Evolutionary conservation across 37 sponge, comb jelly and placozoan species (phyloP).

Genomic region (Haliclona indistincta): DNA sequence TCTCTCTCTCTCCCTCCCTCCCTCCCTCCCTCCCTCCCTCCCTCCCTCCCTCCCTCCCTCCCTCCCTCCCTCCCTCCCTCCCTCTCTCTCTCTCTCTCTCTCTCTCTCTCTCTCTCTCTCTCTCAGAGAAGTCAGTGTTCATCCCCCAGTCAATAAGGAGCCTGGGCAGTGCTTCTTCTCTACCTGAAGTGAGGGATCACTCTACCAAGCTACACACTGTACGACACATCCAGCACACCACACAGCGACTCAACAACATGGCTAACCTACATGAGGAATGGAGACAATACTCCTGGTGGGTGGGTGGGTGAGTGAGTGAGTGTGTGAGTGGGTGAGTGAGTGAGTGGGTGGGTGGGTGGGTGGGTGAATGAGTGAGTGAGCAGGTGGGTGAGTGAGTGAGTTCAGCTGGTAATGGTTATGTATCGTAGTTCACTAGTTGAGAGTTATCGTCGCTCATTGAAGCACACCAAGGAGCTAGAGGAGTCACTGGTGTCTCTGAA

Average conservation of each 20-base stretch:
- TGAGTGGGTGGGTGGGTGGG: no score
- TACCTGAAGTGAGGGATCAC: constrained; percentile 17
- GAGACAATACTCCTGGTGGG: constrained; percentile 47
- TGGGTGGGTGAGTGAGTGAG: no score
- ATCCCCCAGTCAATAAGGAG: constrained; percentile 18
- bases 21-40: background rate
- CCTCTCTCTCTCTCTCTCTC: background rate
- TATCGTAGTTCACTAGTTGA: no score
- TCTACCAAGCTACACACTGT: constrained; percentile 30
- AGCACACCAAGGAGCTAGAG: no score
- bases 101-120: background rate
- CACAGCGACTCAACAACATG: constrained; percentile 6
- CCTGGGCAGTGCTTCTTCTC: constrained; percentile 48
- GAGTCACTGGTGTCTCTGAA: no score
- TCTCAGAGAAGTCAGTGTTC: background rate
- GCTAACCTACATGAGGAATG: constrained; percentile 40
- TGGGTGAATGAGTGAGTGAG: no score
- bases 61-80: background rate
- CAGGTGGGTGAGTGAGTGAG: no score
- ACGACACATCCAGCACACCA: constrained; percentile 20
- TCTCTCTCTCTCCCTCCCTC: background rate
- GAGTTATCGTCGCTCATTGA: no score
- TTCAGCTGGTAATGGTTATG: no score
- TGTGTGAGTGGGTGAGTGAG: no score
- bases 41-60: background rate